A percentile compares a stretch with the other conserved stretches of the same genome.
Evolutionary conservation across 1,140 invertebrate species (phyloP).

Genomic region (Coptotermes formosanus): DNA sequence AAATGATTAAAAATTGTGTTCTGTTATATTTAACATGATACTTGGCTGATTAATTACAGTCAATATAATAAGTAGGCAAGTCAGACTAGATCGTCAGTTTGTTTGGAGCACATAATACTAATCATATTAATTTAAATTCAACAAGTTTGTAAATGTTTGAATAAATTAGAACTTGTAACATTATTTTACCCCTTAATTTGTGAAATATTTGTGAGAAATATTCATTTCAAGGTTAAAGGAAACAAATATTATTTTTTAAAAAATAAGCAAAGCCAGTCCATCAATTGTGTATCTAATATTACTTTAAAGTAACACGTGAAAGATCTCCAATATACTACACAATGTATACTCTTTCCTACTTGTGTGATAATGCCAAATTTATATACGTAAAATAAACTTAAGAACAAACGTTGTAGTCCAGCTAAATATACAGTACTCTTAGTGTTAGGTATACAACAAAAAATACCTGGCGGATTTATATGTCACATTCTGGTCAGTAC

Average conservation of each 20-base stretch:
- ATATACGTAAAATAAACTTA: slow-evolving; percentile 15
- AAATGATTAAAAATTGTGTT: background rate
- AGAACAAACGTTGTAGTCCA: background rate
- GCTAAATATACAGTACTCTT: background rate
- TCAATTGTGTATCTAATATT: background rate
- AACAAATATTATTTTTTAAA: no score
- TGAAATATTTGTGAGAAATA: background rate
- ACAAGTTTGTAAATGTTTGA: background rate
- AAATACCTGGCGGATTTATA: background rate
- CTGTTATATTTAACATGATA: background rate
- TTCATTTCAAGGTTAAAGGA: background rate
- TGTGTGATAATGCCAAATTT: background rate
- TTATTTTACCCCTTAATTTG: background rate
- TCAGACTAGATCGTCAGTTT: background rate
- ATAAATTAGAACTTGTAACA: background rate
- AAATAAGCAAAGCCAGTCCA: background rate
- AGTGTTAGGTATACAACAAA: slow-evolving; percentile 2
- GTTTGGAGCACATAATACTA: background rate
- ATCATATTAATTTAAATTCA: background rate
- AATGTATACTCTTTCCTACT: background rate
- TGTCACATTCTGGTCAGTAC: background rate
- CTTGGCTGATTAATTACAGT: background rate
- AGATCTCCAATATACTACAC: background rate
- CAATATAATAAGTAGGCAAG: background rate
- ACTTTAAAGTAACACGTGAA: background rate